These are phyloP conservation scores for Oncorhynchus tshawytscha DNA, from an alignment of 2,113 vertebrate species.

Conservation along the genomic window DNA sequence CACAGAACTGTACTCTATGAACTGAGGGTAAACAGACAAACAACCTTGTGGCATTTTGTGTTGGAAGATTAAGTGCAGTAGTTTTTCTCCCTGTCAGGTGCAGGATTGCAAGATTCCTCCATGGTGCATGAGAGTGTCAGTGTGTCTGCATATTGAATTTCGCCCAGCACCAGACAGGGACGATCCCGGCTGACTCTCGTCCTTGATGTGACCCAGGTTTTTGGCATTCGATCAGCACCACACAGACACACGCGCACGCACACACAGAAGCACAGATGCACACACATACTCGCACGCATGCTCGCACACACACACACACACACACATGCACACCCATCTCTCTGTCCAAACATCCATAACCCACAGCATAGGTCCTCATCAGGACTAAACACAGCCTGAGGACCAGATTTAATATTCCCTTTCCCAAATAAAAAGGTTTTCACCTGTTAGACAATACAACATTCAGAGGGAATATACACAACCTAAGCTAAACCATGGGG, in stretches of 20 bases:
- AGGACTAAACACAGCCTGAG: slow-evolving; percentile 4
- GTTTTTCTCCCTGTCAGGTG: slow-evolving; percentile 12
- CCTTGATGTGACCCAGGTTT: slow-evolving; percentile 59
- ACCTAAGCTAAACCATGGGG: too few relatives aligned
- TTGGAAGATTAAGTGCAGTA: slow-evolving; percentile 19
- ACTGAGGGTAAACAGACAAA: slow-evolving; percentile 38
- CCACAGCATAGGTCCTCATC: slow-evolving; percentile 21
- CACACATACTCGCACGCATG: too few relatives aligned
- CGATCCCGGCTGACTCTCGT: slow-evolving; percentile 32
- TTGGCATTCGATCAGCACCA: slow-evolving; percentile 38
- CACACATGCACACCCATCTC: neutral
- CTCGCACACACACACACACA: too few relatives aligned
- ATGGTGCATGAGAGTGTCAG: neutral
- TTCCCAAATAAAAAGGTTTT: too few relatives aligned
- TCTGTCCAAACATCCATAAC: slow-evolving; percentile 3
- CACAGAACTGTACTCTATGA: slow-evolving; percentile 24
- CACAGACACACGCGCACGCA: neutral
- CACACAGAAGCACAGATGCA: neutral
- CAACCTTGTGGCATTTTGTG: slow-evolving; percentile 20
- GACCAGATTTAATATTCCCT: slow-evolving; percentile 10
- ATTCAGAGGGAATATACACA: too few relatives aligned
- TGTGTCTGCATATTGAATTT: slow-evolving; percentile 32
- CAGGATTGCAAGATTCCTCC: slow-evolving; percentile 10
- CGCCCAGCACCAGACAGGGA: slow-evolving; percentile 34
- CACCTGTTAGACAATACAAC: too few relatives aligned